phyloP scores from a whole-genome alignment of 2,113 vertebrate genomes.

The Motacilla alba region DNA sequence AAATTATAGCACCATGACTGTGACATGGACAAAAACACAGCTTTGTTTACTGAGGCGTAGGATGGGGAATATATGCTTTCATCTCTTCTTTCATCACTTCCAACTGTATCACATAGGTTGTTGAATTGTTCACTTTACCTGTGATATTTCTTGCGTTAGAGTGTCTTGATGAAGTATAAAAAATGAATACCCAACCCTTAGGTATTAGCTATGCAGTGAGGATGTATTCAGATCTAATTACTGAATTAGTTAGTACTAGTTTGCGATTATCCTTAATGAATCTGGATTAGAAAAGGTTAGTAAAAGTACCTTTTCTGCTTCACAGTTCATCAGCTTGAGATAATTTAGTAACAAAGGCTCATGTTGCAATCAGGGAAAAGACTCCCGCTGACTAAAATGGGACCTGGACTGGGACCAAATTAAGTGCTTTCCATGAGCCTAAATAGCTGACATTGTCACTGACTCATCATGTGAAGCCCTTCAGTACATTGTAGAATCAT shows the following conservation, averaged over 20 bases:
- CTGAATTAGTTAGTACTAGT: neutral
- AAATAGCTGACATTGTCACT: constrained; percentile 72
- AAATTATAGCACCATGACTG: neutral
- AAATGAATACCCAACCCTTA: neutral
- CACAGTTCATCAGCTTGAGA: constrained; percentile 32
- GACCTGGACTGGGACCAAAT: constrained; percentile 27
- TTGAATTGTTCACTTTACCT: neutral
- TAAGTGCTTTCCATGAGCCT: constrained; percentile 37
- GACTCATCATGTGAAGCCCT: constrained; percentile 67
- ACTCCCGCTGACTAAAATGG: constrained; percentile 39
- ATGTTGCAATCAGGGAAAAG: constrained; percentile 44
- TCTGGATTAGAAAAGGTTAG: constrained; percentile 29
- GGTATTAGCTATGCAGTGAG: neutral
- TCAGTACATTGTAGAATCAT: constrained; percentile 60
- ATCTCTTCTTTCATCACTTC: neutral
- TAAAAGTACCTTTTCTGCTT: constrained; percentile 51
- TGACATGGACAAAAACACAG: neutral
- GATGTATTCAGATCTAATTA: constrained; percentile 10
- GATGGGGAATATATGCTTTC: neutral
- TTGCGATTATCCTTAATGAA: neutral
- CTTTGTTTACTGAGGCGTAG: neutral
- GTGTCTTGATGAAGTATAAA: neutral
- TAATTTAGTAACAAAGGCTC: constrained; percentile 53
- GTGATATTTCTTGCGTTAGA: neutral
- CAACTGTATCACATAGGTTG: neutral